Evolutionary conservation across 1,140 invertebrate genomes (phyloP), one percentile per base, ranked within the genome.

Genomic region (Drosophila pseudoobscura): DNA sequence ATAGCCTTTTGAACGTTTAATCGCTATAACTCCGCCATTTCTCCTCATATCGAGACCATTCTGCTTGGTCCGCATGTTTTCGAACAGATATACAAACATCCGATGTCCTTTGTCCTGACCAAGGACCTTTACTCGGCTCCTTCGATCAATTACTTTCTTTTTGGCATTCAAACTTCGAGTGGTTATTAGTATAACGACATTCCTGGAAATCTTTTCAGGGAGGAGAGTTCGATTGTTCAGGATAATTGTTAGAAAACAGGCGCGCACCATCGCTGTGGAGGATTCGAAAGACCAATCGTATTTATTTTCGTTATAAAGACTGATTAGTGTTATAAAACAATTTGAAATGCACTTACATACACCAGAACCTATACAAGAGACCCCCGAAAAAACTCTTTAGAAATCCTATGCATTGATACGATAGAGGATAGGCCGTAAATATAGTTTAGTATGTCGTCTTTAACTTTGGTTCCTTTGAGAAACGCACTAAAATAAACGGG

Each of bases 251-350:
- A 61, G n/a, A 53, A 58, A 24, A 20, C 43, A 70, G 22, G 51
- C 58, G 51, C 49, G 56, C 70, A 56, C 47, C 50, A 43, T 50
- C 26, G 49, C 46, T n/a, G 54, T 59, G 63, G 46, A 57, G 58
- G 24, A 71, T 29, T 76, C 47, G 31, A 39, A 20, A 49, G 26
- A 53, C 52, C 50, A 29, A 53, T 50, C 55, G 47, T 78, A 65
- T 88, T 75, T 60, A 72, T 88, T 85, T 85, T 88, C 62, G 82
- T 85, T 85, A 75, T 82, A 46, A 85, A 85, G 82, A 85, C 82
- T 85, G 82, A 85, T 88, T 85, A 85, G 82, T 80, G 78, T 78
- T 85, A 71, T 85, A 65, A 71, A 45, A 71, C 56, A 76, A 57
- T 70, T 70, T 22, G 26, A 70, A 57, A 43, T 29, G 52, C 66